A percentile compares a stretch with the other conserved stretches of the same genome.
Conservation (phyloP, 2,113 vertebrate genomes). For the Aepyceros melampus region DNA sequence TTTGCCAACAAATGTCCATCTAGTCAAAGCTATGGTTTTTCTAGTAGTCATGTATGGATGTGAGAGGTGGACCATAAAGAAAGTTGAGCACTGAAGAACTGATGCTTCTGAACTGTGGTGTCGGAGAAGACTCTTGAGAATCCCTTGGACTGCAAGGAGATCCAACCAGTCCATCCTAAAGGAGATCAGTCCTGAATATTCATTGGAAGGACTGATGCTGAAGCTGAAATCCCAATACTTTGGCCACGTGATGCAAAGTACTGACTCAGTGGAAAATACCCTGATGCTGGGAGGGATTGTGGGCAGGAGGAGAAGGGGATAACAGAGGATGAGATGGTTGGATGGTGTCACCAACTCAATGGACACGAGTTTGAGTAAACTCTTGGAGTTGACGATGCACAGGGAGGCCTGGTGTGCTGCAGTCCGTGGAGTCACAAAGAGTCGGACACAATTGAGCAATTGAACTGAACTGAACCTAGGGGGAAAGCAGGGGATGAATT, state of each 20-base stretch:
- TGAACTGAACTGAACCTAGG: background rate
- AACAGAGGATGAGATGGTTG: background rate
- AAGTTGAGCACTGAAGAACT: background rate
- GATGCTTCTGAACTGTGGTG: background rate
- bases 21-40: background rate
- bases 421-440: background rate
- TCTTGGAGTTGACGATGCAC: background rate
- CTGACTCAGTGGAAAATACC: background rate
- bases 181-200: background rate
- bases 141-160: background rate
- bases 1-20: background rate
- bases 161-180: background rate
- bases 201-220: background rate
- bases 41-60: background rate
- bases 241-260: background rate
- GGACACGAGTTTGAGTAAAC: background rate
- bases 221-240: background rate
- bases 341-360: background rate
- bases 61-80: background rate
- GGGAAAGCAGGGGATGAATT: background rate
- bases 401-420: background rate
- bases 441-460: rapidly evolving
- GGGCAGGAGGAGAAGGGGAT: background rate
- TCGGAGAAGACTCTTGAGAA: background rate
- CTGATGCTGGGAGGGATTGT: background rate